phyloP scores from a whole-genome alignment of 2,113 vertebrate genomes.

The Cavia aperea region DNA sequence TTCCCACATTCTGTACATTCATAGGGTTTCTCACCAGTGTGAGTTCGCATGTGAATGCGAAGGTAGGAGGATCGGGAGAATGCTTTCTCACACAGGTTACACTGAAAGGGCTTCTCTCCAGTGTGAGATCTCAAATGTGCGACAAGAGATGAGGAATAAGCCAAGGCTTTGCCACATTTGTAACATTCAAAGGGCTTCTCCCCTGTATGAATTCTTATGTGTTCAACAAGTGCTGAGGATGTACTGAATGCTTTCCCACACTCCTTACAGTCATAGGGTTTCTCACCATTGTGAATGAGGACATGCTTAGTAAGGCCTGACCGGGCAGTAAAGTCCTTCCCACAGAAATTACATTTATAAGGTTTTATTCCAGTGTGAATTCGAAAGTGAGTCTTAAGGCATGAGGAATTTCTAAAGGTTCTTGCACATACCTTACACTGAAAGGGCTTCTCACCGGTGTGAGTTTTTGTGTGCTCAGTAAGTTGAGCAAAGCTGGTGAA shows the following conservation, averaged over 20 bases:
- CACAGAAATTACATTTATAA: constrained; percentile 45
- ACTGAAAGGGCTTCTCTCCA: constrained; percentile 50
- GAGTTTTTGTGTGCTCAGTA: constrained; percentile 45
- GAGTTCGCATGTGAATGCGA: constrained; percentile 46
- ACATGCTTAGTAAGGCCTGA: constrained; percentile 49
- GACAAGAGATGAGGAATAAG: constrained; percentile 47
- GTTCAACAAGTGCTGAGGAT: constrained; percentile 42
- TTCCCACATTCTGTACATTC: constrained; percentile 48
- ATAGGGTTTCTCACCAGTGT: constrained; percentile 49
- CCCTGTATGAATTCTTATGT: constrained; percentile 49
- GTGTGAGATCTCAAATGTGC: constrained; percentile 38
- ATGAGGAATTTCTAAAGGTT: constrained; percentile 50
- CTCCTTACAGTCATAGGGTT: constrained; percentile 47
- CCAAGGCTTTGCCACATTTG: constrained; percentile 48
- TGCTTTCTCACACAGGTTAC: constrained; percentile 46
- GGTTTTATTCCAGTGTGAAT: constrained; percentile 54
- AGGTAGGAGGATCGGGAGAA: constrained; percentile 43
- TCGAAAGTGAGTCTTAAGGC: constrained; percentile 51
- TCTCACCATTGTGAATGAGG: constrained; percentile 43
- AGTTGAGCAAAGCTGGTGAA: constrained; percentile 48
- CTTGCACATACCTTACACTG: constrained; percentile 45
- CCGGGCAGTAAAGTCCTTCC: constrained; percentile 41
- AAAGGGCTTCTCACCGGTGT: constrained; percentile 47
- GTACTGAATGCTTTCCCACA: constrained; percentile 49
- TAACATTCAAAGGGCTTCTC: constrained; percentile 52